Evolutionary conservation across 2,888 invertebrate genomes (phyloP).

Genomic region (Ellobium chinense): DNA sequence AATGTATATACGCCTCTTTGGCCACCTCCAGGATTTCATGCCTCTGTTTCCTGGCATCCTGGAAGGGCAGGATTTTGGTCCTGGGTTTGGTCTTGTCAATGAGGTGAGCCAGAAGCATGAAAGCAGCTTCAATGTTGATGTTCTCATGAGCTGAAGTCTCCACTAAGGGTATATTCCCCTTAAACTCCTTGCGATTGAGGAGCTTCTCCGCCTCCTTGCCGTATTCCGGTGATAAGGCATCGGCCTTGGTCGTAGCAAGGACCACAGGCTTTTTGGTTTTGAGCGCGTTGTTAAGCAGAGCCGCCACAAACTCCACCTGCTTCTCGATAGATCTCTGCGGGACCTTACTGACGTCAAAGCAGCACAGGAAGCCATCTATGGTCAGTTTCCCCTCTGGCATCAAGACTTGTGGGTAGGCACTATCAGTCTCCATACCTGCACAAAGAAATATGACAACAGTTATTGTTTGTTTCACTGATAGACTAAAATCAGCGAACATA

Average conservation of each 20-base stretch:
- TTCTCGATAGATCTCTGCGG: conserved; percentile 94
- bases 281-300: conserved; percentile 88
- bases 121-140: conserved; percentile 95
- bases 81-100: conserved; percentile 91
- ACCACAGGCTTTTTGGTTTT: conserved; percentile 97
- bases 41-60: conserved; percentile 90
- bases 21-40: conserved; percentile 92
- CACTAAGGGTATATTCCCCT: conserved; percentile 87
- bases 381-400: conserved; percentile 90
- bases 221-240: conserved; percentile 90
- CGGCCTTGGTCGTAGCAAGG: conserved; percentile 96
- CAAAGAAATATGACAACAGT: background rate
- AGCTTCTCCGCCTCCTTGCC: conserved; percentile 90
- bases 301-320: conserved; percentile 86
- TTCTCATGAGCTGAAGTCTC: conserved; percentile 98
- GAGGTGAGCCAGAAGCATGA: conserved; percentile 92
- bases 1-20: conserved; percentile 92
- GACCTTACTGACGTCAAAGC: conserved; percentile 96
- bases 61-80: conserved; percentile 83
- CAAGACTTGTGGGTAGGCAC: conserved; percentile 94
- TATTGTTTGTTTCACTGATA: background rate
- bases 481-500: too few species aligned
- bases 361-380: conserved; percentile 96
- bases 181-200: conserved; percentile 93
- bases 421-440: conserved; percentile 95